Conservation (phyloP, 2,113 vertebrate species). For the Pluvialis apricaria region DNA sequence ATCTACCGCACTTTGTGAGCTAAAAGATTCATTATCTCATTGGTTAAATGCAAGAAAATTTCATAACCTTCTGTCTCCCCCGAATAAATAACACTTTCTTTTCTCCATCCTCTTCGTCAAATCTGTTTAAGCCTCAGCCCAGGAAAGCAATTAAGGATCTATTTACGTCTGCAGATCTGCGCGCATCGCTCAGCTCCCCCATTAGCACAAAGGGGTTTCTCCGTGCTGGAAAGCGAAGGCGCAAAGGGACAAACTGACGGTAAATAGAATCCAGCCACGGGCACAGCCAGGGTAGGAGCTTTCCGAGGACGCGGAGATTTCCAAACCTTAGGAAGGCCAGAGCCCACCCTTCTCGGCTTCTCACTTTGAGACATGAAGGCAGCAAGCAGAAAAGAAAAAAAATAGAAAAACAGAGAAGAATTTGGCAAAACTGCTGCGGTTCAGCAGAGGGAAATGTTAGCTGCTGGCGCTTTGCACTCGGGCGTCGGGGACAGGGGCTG, state of each 20-base stretch:
- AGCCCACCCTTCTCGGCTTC: not conserved
- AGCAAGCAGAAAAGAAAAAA: not conserved
- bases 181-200: not conserved
- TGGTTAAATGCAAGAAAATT: not conserved
- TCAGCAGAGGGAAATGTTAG: not conserved
- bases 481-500: not conserved
- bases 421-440: not conserved
- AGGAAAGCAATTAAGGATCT: not conserved
- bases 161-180: not conserved
- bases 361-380: not conserved
- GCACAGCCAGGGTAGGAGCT: not conserved
- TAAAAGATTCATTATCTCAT: not conserved
- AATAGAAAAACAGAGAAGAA: accelerated
- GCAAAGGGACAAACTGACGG: accelerated
- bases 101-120: not conserved
- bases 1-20: not conserved
- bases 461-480: accelerated
- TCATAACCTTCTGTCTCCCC: not conserved
- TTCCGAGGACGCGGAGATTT: accelerated
- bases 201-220: not conserved
- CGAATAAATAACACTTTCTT: not conserved
- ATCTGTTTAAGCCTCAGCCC: not conserved
- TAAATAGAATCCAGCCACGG: accelerated
- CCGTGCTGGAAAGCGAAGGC: accelerated
- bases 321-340: not conserved